Evolutionary conservation across 2,113 vertebrate species (phyloP).

Genomic region (Phoenicopterus ruber): DNA sequence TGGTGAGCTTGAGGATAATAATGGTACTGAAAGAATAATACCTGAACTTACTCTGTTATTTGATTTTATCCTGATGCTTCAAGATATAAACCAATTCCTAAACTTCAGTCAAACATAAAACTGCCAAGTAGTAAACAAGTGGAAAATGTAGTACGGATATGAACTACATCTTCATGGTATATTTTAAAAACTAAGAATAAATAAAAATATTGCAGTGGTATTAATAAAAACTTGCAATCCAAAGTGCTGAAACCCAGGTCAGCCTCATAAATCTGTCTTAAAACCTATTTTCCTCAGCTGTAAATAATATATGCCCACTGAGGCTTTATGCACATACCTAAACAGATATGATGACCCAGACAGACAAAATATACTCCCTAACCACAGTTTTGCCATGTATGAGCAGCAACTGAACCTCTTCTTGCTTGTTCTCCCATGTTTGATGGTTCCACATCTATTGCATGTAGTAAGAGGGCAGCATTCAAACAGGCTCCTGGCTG

Average conservation of each 20-base stretch:
- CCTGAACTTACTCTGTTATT: not conserved
- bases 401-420: not conserved
- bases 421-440: fast-evolving
- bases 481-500: not conserved
- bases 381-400: not conserved
- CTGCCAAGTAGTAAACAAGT: not conserved
- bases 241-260: not conserved
- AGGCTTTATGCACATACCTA: not conserved
- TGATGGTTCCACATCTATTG: not conserved
- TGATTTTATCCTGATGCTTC: not conserved
- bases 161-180: not conserved
- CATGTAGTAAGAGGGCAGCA: not conserved
- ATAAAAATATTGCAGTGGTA: not conserved
- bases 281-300: not conserved
- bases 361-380: not conserved
- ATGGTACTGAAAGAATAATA: not conserved
- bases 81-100: not conserved
- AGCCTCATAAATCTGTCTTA: not conserved
- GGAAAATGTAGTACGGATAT: not conserved
- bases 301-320: not conserved
- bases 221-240: not conserved
- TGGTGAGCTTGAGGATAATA: not conserved
- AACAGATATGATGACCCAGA: not conserved
- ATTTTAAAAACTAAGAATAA: not conserved
- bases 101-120: not conserved